Evolutionary conservation across 2,888 invertebrate genomes (phyloP).

Genomic region (Nomada hirtipes): DNA sequence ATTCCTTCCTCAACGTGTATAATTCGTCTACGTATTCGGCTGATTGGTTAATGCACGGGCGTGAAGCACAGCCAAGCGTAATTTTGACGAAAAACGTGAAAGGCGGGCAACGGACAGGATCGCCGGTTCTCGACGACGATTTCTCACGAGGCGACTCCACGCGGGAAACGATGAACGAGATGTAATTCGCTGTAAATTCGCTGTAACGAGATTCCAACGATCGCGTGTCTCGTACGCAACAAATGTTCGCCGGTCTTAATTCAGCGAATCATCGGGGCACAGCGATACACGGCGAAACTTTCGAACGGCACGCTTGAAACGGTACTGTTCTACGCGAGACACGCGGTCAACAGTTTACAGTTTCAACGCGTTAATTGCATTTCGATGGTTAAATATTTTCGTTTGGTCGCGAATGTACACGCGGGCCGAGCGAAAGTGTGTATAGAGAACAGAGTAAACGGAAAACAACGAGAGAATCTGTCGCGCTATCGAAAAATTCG

Average conservation of each 20-base stretch:
- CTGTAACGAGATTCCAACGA: background rate
- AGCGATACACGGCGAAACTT: background rate
- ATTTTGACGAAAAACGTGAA: background rate
- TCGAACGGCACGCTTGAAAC: slow-evolving; percentile 11
- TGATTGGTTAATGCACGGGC: slow-evolving; percentile 45
- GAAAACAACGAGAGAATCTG: background rate
- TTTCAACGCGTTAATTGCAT: slow-evolving; percentile 40
- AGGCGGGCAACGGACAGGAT: slow-evolving; percentile 4
- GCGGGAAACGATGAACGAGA: background rate
- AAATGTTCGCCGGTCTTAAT: slow-evolving; percentile 21
- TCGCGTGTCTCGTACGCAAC: background rate
- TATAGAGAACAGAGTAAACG: background rate
- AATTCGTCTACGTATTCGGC: slow-evolving; percentile 63
- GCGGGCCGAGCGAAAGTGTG: background rate
- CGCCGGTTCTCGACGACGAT: slow-evolving; percentile 40
- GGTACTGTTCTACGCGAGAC: background rate
- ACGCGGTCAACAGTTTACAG: background rate
- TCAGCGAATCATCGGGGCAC: slow-evolving; percentile 3
- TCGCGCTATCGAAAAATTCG: background rate
- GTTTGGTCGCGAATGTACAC: background rate
- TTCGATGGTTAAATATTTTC: slow-evolving; percentile 42
- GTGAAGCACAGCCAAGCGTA: background rate
- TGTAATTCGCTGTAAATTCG: too few species aligned
- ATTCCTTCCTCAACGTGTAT: slow-evolving; percentile 70
- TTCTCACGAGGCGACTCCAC: background rate